A percentile compares a stretch with the other conserved stretches of the same genome.
Evolutionary conservation across 1,140 invertebrate genomes (phyloP).

Genomic region (Neodiprion pinetum): DNA sequence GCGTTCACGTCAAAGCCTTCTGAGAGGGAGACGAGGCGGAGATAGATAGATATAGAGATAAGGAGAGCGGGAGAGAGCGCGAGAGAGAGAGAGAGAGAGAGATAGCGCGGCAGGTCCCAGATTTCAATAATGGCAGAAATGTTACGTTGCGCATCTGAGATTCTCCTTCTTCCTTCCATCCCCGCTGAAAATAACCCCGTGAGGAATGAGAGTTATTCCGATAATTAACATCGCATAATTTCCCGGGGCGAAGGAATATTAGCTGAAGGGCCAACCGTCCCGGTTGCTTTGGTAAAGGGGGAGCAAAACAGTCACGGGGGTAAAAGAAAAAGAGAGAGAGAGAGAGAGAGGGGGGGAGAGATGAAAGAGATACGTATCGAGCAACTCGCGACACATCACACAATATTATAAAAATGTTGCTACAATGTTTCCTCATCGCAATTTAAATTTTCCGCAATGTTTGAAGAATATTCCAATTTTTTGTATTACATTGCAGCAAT

Average conservation of each 20-base stretch:
- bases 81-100: background rate
- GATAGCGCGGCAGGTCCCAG: background rate
- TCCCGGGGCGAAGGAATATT: background rate
- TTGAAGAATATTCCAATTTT: too few species aligned
- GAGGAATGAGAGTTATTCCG: conserved; percentile 2
- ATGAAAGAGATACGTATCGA: too few species aligned
- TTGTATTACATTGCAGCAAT: too few species aligned
- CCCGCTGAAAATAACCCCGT: background rate
- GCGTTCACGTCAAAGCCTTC: background rate
- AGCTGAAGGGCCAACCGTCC: background rate
- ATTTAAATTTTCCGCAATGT: too few species aligned
- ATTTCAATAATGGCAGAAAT: background rate
- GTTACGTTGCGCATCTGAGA: background rate
- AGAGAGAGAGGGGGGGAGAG: background rate
- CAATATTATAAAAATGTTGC: too few species aligned
- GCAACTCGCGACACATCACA: too few species aligned
- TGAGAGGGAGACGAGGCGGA: background rate
- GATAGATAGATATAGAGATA: background rate
- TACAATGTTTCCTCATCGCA: too few species aligned
- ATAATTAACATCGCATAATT: background rate
- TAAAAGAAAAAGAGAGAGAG: background rate
- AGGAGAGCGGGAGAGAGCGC: too few species aligned
- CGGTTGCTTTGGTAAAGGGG: background rate
- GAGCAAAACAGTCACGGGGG: too few species aligned
- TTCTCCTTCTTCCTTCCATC: too few species aligned